Conservation (phyloP, 1,140 invertebrate genomes). For the Lepidurus packardi region DNA sequence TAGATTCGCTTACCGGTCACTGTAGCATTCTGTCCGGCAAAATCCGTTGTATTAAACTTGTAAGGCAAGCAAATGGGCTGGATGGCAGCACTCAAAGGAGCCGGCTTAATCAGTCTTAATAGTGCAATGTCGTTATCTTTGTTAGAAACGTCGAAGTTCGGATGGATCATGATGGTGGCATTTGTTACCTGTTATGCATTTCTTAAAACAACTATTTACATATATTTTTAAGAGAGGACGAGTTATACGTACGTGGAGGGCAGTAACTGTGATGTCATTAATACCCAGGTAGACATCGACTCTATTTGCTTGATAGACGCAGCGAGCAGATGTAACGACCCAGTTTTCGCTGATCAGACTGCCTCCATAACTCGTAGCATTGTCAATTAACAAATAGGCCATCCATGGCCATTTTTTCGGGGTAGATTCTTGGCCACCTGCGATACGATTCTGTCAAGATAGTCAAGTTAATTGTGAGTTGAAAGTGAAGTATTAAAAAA, state of each 20-base stretch:
- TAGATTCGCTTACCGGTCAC: slow-evolving; percentile 30
- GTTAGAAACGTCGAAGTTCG: too few species aligned
- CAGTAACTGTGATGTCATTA: neutral
- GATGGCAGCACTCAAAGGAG: slow-evolving; percentile 52
- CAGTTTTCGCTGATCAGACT: slow-evolving; percentile 45
- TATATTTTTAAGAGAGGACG: too few species aligned
- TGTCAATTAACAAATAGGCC: slow-evolving; percentile 16
- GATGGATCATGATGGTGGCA: slow-evolving; percentile 38
- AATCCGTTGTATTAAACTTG: slow-evolving; percentile 46
- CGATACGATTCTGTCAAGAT: slow-evolving; percentile 31
- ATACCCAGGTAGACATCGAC: slow-evolving; percentile 25
- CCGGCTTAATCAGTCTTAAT: slow-evolving; percentile 46
- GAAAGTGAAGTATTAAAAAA: neutral
- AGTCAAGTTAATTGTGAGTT: neutral
- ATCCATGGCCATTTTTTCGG: slow-evolving; percentile 29
- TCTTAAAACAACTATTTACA: too few species aligned
- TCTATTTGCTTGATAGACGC: too few species aligned
- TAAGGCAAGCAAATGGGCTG: slow-evolving; percentile 63
- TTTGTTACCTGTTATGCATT: neutral
- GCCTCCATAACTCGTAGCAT: slow-evolving; percentile 47
- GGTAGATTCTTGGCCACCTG: neutral
- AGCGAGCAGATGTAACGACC: slow-evolving; percentile 48
- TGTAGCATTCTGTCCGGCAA: slow-evolving; percentile 42
- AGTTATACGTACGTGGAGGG: neutral
- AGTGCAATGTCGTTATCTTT: slow-evolving; percentile 63